Evolutionary conservation across 2,113 vertebrate genomes (phyloP).

Genomic region (Salvelinus fontinalis): DNA sequence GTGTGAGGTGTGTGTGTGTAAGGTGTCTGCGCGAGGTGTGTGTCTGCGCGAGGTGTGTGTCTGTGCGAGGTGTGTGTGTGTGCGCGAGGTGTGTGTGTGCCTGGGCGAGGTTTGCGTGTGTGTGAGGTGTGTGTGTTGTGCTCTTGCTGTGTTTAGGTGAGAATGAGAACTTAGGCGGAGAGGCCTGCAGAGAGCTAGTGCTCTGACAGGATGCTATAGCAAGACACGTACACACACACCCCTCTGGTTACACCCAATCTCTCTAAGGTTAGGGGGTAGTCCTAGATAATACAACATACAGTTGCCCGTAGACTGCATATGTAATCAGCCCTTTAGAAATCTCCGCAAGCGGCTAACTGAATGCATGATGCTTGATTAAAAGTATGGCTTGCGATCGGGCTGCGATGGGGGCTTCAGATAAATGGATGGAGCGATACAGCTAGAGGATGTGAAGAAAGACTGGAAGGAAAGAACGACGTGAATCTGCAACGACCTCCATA

Average conservation of each 20-base stretch:
- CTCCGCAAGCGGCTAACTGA: slow-evolving; percentile 27
- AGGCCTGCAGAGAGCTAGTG: background rate
- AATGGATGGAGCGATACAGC: slow-evolving; percentile 5
- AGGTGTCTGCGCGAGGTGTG: background rate
- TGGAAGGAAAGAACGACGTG: slow-evolving; percentile 32
- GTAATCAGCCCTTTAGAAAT: slow-evolving; percentile 26
- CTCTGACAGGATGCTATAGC: slow-evolving; percentile 4
- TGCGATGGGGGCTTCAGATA: slow-evolving; percentile 40
- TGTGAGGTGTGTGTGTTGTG: too few relatives aligned
- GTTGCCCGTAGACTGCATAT: background rate
- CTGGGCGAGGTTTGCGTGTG: background rate
- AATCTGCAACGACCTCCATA: slow-evolving; percentile 69
- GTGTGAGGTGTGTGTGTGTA: background rate
- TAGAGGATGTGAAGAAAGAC: slow-evolving; percentile 42
- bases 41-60: background rate
- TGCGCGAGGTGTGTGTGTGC: background rate
- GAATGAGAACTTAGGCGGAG: background rate
- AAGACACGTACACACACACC: background rate
- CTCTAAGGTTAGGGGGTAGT: too few relatives aligned
- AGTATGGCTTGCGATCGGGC: slow-evolving; percentile 25
- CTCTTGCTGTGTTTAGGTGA: slow-evolving; percentile 1
- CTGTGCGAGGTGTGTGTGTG: background rate
- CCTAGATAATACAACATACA: too few relatives aligned
- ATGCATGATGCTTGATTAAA: slow-evolving; percentile 56
- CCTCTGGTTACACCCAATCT: too few relatives aligned